These are phyloP conservation scores for Meteorus colon DNA, from an alignment of 2,888 invertebrate species.

Conservation along the genomic window DNA sequence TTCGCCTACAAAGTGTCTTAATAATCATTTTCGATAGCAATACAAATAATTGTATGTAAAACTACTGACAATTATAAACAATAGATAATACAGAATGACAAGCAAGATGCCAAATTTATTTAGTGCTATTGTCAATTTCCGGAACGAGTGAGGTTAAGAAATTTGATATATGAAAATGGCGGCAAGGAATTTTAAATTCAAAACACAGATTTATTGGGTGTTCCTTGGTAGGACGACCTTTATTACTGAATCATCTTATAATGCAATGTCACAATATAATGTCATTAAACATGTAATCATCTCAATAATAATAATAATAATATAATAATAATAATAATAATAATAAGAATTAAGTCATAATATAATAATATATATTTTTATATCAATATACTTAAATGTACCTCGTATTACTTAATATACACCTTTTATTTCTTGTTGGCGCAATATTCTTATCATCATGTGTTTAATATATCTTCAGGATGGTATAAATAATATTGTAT, in stretches of 20 bases:
- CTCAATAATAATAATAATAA: constrained; percentile 64
- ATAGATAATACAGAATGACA: background rate
- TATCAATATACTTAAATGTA: constrained; percentile 67
- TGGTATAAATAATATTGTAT: constrained; percentile 71
- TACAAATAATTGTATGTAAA: background rate
- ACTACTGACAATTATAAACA: background rate
- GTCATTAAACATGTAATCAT: constrained; percentile 63
- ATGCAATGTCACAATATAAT: constrained; percentile 66
- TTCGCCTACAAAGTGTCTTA: background rate
- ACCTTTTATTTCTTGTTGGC: constrained; percentile 58
- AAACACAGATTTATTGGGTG: constrained; percentile 16
- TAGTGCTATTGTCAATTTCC: background rate
- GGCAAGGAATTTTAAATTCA: constrained; percentile 20
- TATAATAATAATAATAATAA: constrained; percentile 52
- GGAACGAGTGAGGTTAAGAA: background rate
- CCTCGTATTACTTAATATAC: constrained; percentile 66
- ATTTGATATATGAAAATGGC: background rate
- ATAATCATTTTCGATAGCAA: constrained; percentile 10
- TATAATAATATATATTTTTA: constrained; percentile 60
- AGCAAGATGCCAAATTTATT: background rate
- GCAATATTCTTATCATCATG: constrained; percentile 46
- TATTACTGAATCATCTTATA: constrained; percentile 70
- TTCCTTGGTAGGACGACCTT: constrained; percentile 68
- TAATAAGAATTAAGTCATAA: constrained; percentile 60
- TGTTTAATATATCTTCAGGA: constrained; percentile 60